These are phyloP conservation scores for Arctocebus calabarensis DNA, from an alignment of 2,797 vertebrate species.

Conservation along the genomic window DNA sequence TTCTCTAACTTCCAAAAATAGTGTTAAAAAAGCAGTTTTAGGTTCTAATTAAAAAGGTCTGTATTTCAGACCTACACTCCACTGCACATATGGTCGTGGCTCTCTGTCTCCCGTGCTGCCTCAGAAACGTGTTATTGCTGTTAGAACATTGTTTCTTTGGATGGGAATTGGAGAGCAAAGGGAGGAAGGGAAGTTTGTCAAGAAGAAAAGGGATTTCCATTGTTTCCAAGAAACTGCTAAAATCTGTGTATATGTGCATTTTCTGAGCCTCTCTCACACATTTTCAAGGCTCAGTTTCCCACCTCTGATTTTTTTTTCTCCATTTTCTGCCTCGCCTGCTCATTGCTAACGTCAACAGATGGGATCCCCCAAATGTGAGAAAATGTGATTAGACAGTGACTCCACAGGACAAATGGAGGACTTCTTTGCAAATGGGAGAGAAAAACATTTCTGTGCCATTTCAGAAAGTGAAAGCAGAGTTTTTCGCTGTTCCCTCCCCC, in stretches of 20 bases:
- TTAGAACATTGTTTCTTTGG: background rate
- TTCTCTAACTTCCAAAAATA: slow-evolving; percentile 60
- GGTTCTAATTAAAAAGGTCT: slow-evolving; percentile 62
- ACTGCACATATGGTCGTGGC: background rate
- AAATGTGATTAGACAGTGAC: background rate
- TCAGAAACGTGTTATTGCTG: background rate
- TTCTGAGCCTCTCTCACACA: background rate
- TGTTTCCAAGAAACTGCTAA: slow-evolving; percentile 58
- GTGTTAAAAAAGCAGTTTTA: slow-evolving; percentile 68
- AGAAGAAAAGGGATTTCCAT: slow-evolving; percentile 42
- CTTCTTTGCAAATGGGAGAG: slow-evolving; percentile 14
- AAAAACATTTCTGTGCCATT: background rate
- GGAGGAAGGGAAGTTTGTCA: background rate
- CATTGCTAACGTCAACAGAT: slow-evolving; percentile 43
- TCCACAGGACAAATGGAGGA: background rate
- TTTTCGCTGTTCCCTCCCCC: background rate
- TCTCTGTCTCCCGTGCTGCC: background rate
- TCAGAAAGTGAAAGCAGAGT: background rate
- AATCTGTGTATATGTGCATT: background rate
- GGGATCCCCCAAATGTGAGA: background rate
- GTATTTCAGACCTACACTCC: background rate
- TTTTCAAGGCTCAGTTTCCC: slow-evolving; percentile 44
- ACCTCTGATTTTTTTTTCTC: background rate
- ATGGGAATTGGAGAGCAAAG: background rate
- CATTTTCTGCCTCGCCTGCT: slow-evolving; percentile 42